Base-by-base conservation (phyloP, 2,888 invertebrate genomes). In the Brenthis ino region DNA sequence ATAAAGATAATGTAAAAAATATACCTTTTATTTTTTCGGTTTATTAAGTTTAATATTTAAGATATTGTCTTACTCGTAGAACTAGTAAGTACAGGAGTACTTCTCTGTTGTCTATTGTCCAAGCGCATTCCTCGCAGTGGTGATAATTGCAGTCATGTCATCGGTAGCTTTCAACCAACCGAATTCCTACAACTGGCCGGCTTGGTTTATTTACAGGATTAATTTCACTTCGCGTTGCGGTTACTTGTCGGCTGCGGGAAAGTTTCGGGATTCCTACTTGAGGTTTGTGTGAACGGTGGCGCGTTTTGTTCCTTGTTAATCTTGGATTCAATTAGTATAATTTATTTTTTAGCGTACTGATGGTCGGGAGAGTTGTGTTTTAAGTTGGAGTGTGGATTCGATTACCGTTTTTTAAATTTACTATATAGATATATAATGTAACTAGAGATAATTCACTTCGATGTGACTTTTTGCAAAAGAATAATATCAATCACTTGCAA, bases 91-190 rank as follows among this genome's bases (percentile, higher is more conserved):
- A 20, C 20, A n/a, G 37, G 14, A 53, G 51, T 16, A 53, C 16
- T 53, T 53, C 2, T 11, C n/a, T 16, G 16, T 53, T 53, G n/a
- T 11, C 8, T 16, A 53, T 53, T 14, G 51, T 53, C n/a, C 51
- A 14, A 20, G 43, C 12, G 20, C 60, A 58, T 61, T 56, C 60
- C 56, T 43, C 3, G 50, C 50, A 53, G 60, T 37, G 50, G 47
- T 50, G 48, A 61, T 65, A 61, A 61, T 61, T 53, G 61, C 61
- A 61, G 50, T 37, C 56, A 28, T 43, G 65, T 57, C 69, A 57
- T 47, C 61, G 55, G 55, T 20, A 51, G 3, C 24, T 13, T 57
- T 55, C 64, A 33, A 16, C 58, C 53, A 24, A 33, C 47, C 50
- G 20, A 61, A 69, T 69, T 65, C 69, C 55, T 50, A 43, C 12